Evolutionary conservation across 2,888 invertebrate species (phyloP), one percentile per base, ranked within the genome.

Genomic region (Sclerodermus sp.): DNA sequence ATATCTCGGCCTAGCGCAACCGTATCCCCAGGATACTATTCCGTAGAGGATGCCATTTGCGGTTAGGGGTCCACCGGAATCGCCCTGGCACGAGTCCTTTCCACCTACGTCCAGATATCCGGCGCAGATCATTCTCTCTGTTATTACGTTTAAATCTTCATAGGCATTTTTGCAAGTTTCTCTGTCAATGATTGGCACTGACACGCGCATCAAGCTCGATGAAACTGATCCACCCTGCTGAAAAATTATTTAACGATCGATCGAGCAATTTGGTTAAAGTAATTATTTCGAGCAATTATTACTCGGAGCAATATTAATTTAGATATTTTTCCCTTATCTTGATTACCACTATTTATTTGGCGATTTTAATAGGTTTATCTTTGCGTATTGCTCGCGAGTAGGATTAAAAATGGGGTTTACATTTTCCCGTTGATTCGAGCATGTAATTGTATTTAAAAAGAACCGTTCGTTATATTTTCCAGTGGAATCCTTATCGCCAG

Each of bases 71-170:
- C 84, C 84, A 1, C 84, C 84, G 1, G 83, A 82, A 60, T 84
- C 84, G 0, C 83, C 83, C 63, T 82, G 82, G 64, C 83, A 84
- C 9, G 83, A 80, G 31, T 83, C 83, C 9, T 80, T 82, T 29
- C 83, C 84, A 23, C 84, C 84, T 1, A 82, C 80, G 2, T 81
- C 74, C 56, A 81, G 77, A 53, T 81, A 80, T 30, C 85, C 85
- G 0, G 84, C 85, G 61, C 85, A 84, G 68, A 85, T 81, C 84
- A 85, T 85, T 58, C 83, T 79, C 34, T 67, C 67, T 0, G 83
- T 83, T 38, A 85, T 36, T 0, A 1, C 1, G 1, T 77, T 76
- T 13, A 79, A 65, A 13, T 68, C 63, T 1, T 71, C 55, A 61
- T 83, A 84, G 2, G 80, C 78, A 0, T 62, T 57, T 0, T 65